Conservation (phyloP, 2,113 vertebrate species). For the Rhea americana region DNA sequence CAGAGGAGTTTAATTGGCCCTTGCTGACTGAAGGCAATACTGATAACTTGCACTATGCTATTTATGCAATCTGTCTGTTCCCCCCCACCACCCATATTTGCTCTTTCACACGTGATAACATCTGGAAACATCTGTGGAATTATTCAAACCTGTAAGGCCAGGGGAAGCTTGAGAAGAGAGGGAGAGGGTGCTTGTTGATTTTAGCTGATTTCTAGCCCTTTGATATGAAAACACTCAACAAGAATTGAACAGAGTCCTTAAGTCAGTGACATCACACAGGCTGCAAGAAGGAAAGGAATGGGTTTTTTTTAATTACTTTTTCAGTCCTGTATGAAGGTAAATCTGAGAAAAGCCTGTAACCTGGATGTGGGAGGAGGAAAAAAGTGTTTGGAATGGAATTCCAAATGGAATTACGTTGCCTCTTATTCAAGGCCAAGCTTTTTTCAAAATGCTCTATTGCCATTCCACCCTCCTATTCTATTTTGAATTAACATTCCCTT, state of each 20-base stretch:
- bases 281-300: background rate
- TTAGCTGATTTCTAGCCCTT: background rate
- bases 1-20: constrained; percentile 58
- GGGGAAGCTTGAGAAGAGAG: background rate
- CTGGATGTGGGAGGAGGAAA: background rate
- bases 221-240: constrained; percentile 28
- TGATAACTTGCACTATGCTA: constrained; percentile 49
- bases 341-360: background rate
- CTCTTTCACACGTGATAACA: background rate
- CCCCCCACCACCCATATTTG: background rate
- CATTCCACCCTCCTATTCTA: background rate
- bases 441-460: background rate
- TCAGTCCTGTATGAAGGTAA: background rate
- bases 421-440: background rate
- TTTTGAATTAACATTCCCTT: background rate
- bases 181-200: background rate
- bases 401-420: background rate
- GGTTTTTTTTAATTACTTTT: background rate
- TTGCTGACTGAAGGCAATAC: constrained; percentile 60
- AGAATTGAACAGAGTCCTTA: background rate
- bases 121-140: constrained; percentile 31
- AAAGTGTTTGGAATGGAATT: background rate
- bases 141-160: constrained; percentile 20
- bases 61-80: constrained; percentile 40
- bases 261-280: background rate